A percentile compares a stretch with the other conserved stretches of the same genome.
These are phyloP conservation scores for Scaptomyza caliginosa DNA, from an alignment of 2,888 invertebrate genomes.

Conservation along the genomic window DNA sequence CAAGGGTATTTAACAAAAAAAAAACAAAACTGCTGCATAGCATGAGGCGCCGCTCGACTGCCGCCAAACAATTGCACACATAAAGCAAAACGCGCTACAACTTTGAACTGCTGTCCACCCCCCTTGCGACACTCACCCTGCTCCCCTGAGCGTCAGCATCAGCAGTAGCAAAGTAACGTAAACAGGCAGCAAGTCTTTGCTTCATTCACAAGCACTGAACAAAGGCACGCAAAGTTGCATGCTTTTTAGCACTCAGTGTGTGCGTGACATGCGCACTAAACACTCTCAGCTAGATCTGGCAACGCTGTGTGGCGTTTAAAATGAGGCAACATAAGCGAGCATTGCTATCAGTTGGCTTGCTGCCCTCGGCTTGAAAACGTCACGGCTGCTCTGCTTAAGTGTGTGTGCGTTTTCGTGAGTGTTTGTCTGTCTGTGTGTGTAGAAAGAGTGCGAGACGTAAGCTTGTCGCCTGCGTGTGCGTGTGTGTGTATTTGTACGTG, in stretches of 20 bases:
- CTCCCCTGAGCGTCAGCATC: constrained; percentile 32
- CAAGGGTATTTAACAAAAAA: constrained; percentile 17
- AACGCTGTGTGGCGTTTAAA: constrained; percentile 38
- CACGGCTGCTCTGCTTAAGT: constrained; percentile 44
- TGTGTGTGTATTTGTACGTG: constrained; percentile 30
- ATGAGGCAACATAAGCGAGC: background rate
- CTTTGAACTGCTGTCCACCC: constrained; percentile 56
- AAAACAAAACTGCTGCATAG: constrained; percentile 39
- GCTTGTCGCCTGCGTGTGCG: constrained; percentile 3
- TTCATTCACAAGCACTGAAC: constrained; percentile 62
- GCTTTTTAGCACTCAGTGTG: constrained; percentile 55
- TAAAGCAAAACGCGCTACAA: constrained; percentile 67
- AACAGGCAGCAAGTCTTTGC: constrained; percentile 41
- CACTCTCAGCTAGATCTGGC: constrained; percentile 38
- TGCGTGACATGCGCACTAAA: constrained; percentile 42
- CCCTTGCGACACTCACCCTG: background rate
- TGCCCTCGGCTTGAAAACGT: constrained; percentile 59
- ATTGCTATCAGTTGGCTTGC: constrained; percentile 68
- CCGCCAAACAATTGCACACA: constrained; percentile 73
- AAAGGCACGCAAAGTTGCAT: constrained; percentile 5
- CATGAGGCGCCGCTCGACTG: constrained; percentile 51
- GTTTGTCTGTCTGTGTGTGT: constrained; percentile 17
- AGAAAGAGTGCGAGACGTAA: constrained; percentile 27
- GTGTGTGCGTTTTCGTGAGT: constrained; percentile 8
- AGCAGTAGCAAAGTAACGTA: constrained; percentile 30